Base-by-base conservation (phyloP, 2,113 vertebrate species). In the Podilymbus podiceps region DNA sequence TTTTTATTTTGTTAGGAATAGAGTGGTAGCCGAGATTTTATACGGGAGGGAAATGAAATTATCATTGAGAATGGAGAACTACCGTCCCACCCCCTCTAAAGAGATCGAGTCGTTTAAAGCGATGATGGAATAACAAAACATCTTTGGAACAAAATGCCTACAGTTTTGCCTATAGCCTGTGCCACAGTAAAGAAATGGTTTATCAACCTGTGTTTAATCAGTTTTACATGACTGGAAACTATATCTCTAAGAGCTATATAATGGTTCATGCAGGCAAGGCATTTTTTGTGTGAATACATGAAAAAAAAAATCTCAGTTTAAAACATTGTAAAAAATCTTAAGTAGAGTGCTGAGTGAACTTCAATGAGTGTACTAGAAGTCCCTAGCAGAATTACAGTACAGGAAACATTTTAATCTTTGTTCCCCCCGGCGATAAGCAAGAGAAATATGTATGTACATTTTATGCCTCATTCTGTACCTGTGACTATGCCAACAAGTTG, bases 341-440 rank as follows among this genome's bases (percentile, higher is more conserved):
- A 24, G 5, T 30, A 93, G 27, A 50, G 28, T 58, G 40, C 49
- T 83, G 35, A 69, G 15, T 79, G 35, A 82, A 18, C 5, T 69
- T 83, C 30, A 49, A 1, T 53, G 42, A 78, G 8, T 31, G 12
- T 77, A 31, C 23, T 21, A 56, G 53, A 64, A 82, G 19, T 72
- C 14, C 33, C 14, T 56, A 24, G 78, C 38, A 59, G 47, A 88
- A 59, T 50, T 63, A 24, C 7, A 56, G 13, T 28, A 33, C 8
- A 27, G 22, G 59, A 83, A 68, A 8, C 3, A 31, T 93, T 82
- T 79, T 33, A 30, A 28, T 59, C 11, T 46, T 49, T 68, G 46
- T 55, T 9, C 18, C 18, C 21, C 24, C 28, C 33, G 16, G 13
- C 0, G 0, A 24, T 49, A 56, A 79, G 6, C n/a, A 60, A 42